These are phyloP conservation scores for Mesoclemmys tuberculata DNA, from an alignment of 2,113 vertebrate genomes.

Conservation along the genomic window DNA sequence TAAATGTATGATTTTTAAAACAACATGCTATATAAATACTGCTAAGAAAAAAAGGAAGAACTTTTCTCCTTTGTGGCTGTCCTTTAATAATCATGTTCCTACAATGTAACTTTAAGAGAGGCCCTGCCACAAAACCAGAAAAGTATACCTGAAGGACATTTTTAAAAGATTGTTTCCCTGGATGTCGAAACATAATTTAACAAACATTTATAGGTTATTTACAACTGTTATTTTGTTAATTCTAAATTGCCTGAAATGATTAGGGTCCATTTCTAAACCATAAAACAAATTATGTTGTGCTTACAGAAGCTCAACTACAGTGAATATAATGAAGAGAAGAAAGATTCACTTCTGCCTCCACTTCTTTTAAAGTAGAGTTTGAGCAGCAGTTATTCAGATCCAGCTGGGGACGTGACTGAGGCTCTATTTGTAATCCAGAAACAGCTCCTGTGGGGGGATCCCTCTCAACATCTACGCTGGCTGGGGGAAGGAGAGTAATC, in stretches of 20 bases:
- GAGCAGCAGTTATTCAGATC: background rate
- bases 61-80: background rate
- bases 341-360: background rate
- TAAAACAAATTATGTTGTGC: too few relatives aligned
- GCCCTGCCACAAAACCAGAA: background rate
- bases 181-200: background rate
- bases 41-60: background rate
- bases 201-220: too few relatives aligned
- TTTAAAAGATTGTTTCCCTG: background rate
- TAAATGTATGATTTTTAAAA: background rate
- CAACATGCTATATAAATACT: background rate
- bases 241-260: background rate
- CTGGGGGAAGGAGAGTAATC: background rate
- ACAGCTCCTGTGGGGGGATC: too few relatives aligned
- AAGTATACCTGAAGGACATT: background rate
- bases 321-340: background rate
- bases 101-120: background rate
- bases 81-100: background rate
- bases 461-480: background rate
- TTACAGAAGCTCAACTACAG: background rate
- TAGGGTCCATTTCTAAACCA: background rate
- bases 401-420: background rate
- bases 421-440: background rate
- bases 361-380: background rate
- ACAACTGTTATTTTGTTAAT: background rate